A percentile compares a stretch with the other conserved stretches of the same genome.
These are phyloP conservation scores for Spinus pinus DNA, from an alignment of 2,797 vertebrate species.

Conservation along the genomic window DNA sequence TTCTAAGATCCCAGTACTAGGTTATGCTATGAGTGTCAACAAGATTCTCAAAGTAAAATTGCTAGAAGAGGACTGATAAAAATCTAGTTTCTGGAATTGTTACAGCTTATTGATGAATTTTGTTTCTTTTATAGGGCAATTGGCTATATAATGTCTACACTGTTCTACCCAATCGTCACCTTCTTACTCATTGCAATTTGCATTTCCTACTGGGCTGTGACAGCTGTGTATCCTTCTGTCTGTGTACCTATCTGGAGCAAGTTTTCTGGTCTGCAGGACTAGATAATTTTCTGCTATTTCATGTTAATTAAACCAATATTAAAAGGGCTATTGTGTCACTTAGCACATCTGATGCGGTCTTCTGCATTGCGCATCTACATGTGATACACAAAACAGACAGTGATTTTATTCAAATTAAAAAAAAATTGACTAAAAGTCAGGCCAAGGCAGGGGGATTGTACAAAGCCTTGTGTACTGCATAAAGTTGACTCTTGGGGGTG, in stretches of 20 bases:
- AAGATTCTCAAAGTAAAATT: not conserved
- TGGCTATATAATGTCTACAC: constrained; percentile 87
- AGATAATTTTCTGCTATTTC: not conserved
- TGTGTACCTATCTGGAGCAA: not conserved
- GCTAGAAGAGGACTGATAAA: not conserved
- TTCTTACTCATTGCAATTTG: constrained; percentile 91
- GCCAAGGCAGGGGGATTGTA: not conserved
- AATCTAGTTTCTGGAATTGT: not conserved
- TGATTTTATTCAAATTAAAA: not conserved
- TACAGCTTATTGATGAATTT: constrained; percentile 2
- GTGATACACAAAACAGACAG: not conserved
- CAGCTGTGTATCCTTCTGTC: constrained; percentile 92
- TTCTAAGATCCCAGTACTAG: not conserved
- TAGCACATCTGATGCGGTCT: not conserved
- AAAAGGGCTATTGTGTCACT: not conserved
- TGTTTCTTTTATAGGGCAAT: constrained; percentile 83
- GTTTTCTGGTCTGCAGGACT: not conserved
- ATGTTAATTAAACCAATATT: not conserved
- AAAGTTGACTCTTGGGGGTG: not conserved
- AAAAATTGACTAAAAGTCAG: not conserved
- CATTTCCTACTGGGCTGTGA: constrained; percentile 91
- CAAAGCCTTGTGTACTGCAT: not conserved
- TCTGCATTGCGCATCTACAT: not conserved
- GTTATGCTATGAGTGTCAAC: not conserved
- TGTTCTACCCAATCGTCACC: constrained; percentile 92